These are phyloP conservation scores for Carassius auratus DNA, from an alignment of 2,113 vertebrate species.

Conservation along the genomic window DNA sequence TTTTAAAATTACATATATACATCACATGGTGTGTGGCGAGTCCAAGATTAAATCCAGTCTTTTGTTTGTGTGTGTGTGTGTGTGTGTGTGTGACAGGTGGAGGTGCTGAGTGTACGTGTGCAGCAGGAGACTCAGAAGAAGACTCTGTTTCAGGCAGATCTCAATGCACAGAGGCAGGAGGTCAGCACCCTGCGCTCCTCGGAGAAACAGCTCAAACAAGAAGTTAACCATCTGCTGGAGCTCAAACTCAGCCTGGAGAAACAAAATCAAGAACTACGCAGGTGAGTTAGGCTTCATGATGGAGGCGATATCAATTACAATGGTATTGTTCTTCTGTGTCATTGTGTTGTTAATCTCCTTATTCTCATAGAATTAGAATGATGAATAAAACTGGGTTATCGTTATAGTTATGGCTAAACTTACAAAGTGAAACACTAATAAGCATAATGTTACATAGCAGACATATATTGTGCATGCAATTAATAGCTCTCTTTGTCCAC, in stretches of 20 bases:
- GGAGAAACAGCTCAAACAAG: conserved; percentile 95
- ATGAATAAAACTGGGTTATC: neutral
- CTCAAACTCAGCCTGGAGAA: conserved; percentile 91
- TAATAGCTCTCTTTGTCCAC: conserved; percentile 33
- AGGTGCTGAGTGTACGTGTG: conserved; percentile 84
- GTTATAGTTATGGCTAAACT: neutral
- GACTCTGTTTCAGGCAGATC: conserved; percentile 85
- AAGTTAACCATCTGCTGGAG: conserved; percentile 91
- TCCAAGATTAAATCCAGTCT: neutral
- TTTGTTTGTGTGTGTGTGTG: neutral
- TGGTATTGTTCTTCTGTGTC: neutral
- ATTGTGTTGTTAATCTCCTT: neutral
- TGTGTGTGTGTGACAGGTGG: conserved; percentile 75
- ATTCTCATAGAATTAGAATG: neutral
- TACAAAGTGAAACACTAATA: neutral
- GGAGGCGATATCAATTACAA: neutral
- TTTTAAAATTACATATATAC: neutral
- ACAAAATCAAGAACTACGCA: conserved; percentile 89
- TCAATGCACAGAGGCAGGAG: conserved; percentile 91
- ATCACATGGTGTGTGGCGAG: neutral
- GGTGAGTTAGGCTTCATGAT: conserved; percentile 73
- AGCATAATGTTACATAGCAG: neutral
- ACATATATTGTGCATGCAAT: neutral
- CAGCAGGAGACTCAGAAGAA: conserved; percentile 92
- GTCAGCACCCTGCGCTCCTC: conserved; percentile 86